These are phyloP conservation scores for Gasteruption jaculator DNA, from an alignment of 2,888 invertebrate genomes.

Conservation along the genomic window DNA sequence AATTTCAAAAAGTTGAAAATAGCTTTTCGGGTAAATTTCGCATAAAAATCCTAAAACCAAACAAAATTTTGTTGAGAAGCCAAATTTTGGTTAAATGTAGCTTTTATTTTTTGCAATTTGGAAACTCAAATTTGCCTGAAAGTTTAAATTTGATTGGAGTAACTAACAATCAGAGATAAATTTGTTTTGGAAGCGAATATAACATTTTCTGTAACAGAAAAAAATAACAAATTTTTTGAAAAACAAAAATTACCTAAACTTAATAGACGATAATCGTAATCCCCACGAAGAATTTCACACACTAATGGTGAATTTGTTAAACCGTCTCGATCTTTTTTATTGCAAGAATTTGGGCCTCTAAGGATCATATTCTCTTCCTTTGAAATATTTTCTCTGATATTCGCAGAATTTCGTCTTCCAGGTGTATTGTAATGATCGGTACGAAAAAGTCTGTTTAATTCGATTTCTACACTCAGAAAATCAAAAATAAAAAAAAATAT, in stretches of 20 bases:
- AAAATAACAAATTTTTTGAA: slow-evolving; percentile 2
- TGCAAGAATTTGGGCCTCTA: slow-evolving; percentile 54
- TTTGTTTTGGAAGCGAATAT: too few relatives aligned
- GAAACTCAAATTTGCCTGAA: too few relatives aligned
- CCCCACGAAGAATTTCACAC: slow-evolving; percentile 58
- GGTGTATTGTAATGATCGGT: slow-evolving; percentile 60
- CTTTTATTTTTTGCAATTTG: too few relatives aligned
- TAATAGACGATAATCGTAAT: slow-evolving; percentile 60
- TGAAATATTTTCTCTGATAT: slow-evolving; percentile 46
- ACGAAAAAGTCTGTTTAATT: slow-evolving; percentile 60
- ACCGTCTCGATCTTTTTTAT: slow-evolving; percentile 59
- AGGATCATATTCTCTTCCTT: slow-evolving; percentile 56
- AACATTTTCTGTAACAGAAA: too few relatives aligned
- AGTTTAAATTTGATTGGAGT: too few relatives aligned
- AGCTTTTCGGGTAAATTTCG: too few relatives aligned
- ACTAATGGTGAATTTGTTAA: slow-evolving; percentile 58
- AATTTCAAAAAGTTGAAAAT: too few relatives aligned
- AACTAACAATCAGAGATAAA: too few relatives aligned
- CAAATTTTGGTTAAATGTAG: too few relatives aligned
- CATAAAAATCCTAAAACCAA: too few relatives aligned
- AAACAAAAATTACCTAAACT: slow-evolving; percentile 47
- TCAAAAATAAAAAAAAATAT: slow-evolving; percentile 6
- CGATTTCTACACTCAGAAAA: slow-evolving; percentile 55
- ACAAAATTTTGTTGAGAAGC: too few relatives aligned
- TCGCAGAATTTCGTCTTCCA: slow-evolving; percentile 46